Percentiles rank a stretch among this genome's conserved stretches.
phyloP scores from a whole-genome alignment of 2,888 invertebrate species.

The Lasioglossum figueresi region DNA sequence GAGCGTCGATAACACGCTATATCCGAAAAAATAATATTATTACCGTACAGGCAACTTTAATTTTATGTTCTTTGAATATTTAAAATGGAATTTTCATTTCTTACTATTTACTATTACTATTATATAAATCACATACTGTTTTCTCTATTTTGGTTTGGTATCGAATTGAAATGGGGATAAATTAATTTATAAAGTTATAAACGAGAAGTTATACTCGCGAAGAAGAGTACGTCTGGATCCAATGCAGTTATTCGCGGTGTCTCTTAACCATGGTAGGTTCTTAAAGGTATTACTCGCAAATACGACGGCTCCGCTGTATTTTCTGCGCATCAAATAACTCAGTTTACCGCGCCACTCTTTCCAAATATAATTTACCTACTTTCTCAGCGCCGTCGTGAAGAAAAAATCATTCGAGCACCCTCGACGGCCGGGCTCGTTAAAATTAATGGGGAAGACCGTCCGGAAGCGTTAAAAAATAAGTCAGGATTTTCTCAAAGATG shows the following conservation, averaged over 20 bases:
- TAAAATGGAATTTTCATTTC: neutral
- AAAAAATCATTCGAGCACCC: neutral
- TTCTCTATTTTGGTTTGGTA: neutral
- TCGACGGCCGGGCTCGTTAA: neutral
- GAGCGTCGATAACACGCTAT: neutral
- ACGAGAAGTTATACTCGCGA: neutral
- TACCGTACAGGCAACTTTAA: neutral
- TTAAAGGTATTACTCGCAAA: neutral
- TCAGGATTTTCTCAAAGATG: too few species aligned
- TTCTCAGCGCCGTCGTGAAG: neutral
- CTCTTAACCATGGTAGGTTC: neutral
- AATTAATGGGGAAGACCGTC: neutral
- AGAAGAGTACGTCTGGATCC: neutral
- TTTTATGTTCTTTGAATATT: too few species aligned
- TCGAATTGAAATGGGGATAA: neutral
- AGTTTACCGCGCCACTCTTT: neutral
- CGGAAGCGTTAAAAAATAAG: too few species aligned
- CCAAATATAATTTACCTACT: neutral
- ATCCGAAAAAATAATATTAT: neutral
- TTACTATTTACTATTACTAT: too few species aligned
- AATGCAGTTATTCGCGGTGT: neutral
- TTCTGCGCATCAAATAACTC: neutral
- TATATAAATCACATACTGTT: too few species aligned
- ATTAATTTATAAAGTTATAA: neutral
- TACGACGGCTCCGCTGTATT: neutral